Evolutionary conservation across 1,140 invertebrate species (phyloP).

Genomic region (Matsumurasca onukii): DNA sequence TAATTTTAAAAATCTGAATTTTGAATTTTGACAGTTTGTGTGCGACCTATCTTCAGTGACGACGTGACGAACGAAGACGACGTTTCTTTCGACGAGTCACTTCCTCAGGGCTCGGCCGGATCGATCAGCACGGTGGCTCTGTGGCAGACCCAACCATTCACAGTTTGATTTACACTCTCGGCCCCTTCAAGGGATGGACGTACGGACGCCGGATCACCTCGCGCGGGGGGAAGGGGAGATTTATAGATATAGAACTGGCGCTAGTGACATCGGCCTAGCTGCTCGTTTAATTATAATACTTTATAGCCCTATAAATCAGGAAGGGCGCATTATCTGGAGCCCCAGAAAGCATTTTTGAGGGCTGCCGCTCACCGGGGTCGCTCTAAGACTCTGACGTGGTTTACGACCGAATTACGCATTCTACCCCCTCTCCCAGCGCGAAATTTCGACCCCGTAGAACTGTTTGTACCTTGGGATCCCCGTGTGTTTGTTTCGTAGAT

Average conservation of each 20-base stretch:
- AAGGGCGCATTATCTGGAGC: conserved; percentile 35
- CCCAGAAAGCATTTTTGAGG: conserved; percentile 34
- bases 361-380: conserved; percentile 27
- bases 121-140: not conserved
- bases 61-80: no score
- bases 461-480: not conserved
- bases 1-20: no score
- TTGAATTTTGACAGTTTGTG: no score
- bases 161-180: conserved; percentile 10
- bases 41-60: no score
- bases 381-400: conserved; percentile 25
- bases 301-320: conserved; percentile 40
- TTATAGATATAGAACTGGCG: conserved; percentile 37
- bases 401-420: conserved; percentile 31
- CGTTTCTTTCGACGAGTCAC: no score
- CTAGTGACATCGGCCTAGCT: conserved; percentile 32
- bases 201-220: not conserved
- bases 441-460: not conserved
- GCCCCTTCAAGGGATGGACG: conserved; percentile 18
- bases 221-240: conserved; percentile 28
- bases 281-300: conserved; percentile 40
- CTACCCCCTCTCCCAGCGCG: conserved; percentile 3
- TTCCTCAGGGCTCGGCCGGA: no score
- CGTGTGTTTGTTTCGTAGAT: not conserved
- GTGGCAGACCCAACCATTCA: not conserved